Base-by-base conservation (phyloP, 2,888 invertebrate species). In the Polyommatus iphigenia region DNA sequence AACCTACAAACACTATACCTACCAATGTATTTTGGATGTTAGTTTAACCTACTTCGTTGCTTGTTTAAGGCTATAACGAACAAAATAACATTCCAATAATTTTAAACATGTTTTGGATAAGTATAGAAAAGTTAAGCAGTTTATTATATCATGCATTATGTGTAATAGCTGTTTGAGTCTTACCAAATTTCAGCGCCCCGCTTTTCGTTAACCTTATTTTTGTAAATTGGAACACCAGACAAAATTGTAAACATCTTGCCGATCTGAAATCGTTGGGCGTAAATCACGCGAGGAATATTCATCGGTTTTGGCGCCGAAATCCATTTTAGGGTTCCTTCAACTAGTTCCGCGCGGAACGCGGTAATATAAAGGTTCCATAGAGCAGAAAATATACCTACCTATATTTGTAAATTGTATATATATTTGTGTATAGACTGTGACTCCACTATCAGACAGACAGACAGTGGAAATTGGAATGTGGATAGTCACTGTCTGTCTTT, bases 201-300 rank as follows among this genome's bases (percentile, higher is more conserved):
- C 90, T 91, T 91, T 90, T 90, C 85, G 85, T 84, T 87, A 87
- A 85, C 85, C 85, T 87, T 85, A 90, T 90, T 89, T 91, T 85
- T 79, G 90, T 90, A 87, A 91, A 89, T 88, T 91, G 86, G 91
- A 87, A 81, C 89, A 82, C 79, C 79, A 82, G 81, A 82, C 84
- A 85, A 82, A 83, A 81, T 84, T 87, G 85, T 91, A 90, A 91
- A 90, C 90, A 90, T 87, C 84, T 85, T 83, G 82, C 83, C 84
- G 82, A 82, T 83, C 83, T 86, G 84, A 83, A 84, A 87, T 85
- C 85, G 84, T 85, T 83, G 85, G 85, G 85, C 82, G 80, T 87
- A 86, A 84, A 87, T 87, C 85, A 83, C 78, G 78, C 77, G 78
- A 79, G 73, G 67, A 79, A 54, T 18, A 18, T 18, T 54, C 13